Conservation (phyloP, 2,888 invertebrate genomes). For the Leucophenga maculata region DNA sequence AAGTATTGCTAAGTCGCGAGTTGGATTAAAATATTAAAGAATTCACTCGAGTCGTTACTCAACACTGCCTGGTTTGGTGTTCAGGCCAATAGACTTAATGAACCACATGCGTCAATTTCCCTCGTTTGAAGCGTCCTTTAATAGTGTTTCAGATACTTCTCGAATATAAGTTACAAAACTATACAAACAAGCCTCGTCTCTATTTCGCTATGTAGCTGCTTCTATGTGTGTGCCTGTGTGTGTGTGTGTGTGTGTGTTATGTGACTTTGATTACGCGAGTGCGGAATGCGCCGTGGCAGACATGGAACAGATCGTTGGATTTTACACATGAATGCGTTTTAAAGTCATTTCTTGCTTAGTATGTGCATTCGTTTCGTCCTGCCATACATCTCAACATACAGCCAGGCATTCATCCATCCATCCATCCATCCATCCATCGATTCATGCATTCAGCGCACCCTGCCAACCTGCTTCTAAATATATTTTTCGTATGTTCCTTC, state of each 20-base stretch:
- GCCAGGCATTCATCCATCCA: neutral
- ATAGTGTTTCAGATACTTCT: no score
- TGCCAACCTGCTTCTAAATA: neutral
- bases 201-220: conserved; percentile 2
- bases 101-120: no score
- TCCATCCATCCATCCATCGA: neutral
- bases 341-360: conserved; percentile 43
- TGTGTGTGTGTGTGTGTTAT: conserved; percentile 4
- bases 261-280: neutral
- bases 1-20: no score
- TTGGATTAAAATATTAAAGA: no score
- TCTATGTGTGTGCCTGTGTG: neutral
- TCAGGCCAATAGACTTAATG: no score
- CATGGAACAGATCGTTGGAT: conserved; percentile 71
- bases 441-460: neutral
- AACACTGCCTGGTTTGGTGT: no score
- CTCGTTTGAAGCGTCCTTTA: no score
- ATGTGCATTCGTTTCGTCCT: neutral
- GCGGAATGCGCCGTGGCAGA: conserved; percentile 43
- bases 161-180: no score
- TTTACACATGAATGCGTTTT: conserved; percentile 68
- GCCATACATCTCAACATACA: neutral
- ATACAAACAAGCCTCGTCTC: neutral
- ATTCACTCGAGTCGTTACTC: no score
- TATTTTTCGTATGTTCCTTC: neutral